Base-by-base conservation (phyloP, 2,797 vertebrate species). In the Sphenodon punctatus region DNA sequence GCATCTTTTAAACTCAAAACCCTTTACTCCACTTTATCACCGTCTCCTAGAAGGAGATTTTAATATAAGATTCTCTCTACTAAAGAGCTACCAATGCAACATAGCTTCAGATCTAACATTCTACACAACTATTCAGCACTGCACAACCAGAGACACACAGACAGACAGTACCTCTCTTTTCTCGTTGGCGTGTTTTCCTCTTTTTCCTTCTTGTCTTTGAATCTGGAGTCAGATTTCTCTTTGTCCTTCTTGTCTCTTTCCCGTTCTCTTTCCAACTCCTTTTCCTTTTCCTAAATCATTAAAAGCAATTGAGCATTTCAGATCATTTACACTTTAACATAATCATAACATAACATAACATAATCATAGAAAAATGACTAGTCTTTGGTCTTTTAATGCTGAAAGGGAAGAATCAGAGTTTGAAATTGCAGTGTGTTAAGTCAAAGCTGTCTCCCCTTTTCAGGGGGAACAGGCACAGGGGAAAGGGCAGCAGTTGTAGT, bases 191-290 rank as follows among this genome's bases (percentile, higher is more conserved):
- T 98, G 77, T 95, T 95, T 30, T 97, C 97, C 56, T 97, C 96
- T 82, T 97, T 97, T 43, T 97, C 97, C 73, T 97, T 97, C 88
- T 97, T 97, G 25, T 98, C 98, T 95, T 98, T 99, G 38, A 97
- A 94, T 73, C 97, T 96, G 12, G 96, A 95, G 45, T 99, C 98
- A 25, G 95, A 96, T 92, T 98, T 99, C 58, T 99, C 98, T 82
- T 97, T 97, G 90, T 97, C 97, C 86, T 98, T 99, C 79, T 99
- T 98, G 91, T 98, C 98, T 92, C 97, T 97, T 91, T 99, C 98
- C 65, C 95, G 95, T 90, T 99, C 98, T 82, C 97, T 95, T 94
- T 99, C 98, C 88, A 98, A 93, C 89, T 99, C 98, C 84, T 98
- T 99, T 94, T 99, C 98, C 90, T 98, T 99, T 90, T 99, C 98